Evolutionary conservation across 1,140 invertebrate genomes (phyloP).

Genomic region (Drosophila baimaii): DNA sequence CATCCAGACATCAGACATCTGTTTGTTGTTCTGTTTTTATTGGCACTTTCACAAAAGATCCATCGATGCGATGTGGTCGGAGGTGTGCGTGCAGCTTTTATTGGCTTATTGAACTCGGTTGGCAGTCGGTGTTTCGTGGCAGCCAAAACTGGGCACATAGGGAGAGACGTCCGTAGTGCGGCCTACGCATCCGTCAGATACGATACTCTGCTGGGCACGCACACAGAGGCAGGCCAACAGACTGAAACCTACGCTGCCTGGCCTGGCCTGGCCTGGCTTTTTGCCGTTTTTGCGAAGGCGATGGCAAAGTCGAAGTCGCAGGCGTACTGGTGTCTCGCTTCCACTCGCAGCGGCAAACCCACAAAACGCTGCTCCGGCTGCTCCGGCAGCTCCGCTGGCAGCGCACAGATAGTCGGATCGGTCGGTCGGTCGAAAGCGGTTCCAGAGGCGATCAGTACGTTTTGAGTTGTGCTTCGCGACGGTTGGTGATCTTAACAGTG

Average conservation of each 20-base stretch:
- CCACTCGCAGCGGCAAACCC: slow-evolving; percentile 50
- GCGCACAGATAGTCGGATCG: slow-evolving; percentile 69
- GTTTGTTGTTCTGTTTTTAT: slow-evolving; percentile 62
- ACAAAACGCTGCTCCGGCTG: slow-evolving; percentile 51
- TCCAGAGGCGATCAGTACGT: slow-evolving; percentile 82
- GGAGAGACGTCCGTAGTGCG: slow-evolving; percentile 21
- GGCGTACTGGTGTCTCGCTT: slow-evolving; percentile 54
- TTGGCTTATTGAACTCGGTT: slow-evolving; percentile 76
- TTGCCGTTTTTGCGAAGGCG: slow-evolving; percentile 71
- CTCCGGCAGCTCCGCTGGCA: slow-evolving; percentile 55
- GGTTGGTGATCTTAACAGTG: slow-evolving; percentile 76
- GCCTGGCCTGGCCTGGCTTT: slow-evolving; percentile 39
- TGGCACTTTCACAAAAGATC: slow-evolving; percentile 68
- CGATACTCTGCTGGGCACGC: slow-evolving; percentile 48
- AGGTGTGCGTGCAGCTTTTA: slow-evolving; percentile 55
- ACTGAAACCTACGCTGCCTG: slow-evolving; percentile 59
- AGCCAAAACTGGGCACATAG: slow-evolving; percentile 35
- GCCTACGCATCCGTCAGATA: slow-evolving; percentile 70
- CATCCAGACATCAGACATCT: slow-evolving; percentile 69
- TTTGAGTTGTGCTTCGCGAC: slow-evolving; percentile 83
- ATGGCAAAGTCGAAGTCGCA: slow-evolving; percentile 27
- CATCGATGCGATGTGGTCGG: slow-evolving; percentile 26
- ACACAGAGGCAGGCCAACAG: slow-evolving; percentile 19
- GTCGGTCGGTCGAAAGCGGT: slow-evolving; percentile 62
- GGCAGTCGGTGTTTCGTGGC: slow-evolving; percentile 52